Evolutionary conservation across 1,140 invertebrate genomes (phyloP), one percentile per base, ranked within the genome.

Genomic region (Drosophila nigromelanica): DNA sequence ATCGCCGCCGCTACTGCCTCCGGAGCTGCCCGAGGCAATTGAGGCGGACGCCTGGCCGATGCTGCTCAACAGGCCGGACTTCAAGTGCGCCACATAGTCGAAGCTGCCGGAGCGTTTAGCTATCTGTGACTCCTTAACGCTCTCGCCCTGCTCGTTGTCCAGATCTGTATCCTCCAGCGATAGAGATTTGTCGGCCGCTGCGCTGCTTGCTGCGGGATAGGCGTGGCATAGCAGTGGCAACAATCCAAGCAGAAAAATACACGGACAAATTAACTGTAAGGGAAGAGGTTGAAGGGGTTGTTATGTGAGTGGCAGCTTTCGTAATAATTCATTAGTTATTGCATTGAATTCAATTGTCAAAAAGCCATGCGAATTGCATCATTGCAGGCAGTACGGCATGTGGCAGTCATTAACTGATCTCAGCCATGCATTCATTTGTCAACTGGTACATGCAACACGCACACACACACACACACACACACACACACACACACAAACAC

Each of bases 11-110:
- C 87, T 91, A 67, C 93, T 93, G 37, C 93, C 92, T 11, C 93
- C 92, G 62, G 94, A 94, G 73, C 93, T 93, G 11, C 93, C 93
- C 0, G 93, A 93, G 33, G 93, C 93, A 60, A 94, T 87, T 61
- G 94, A 92, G 3, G 93, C 92, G 0, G 93, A 92, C 10, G 93
- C 93, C 27, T 94, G 92, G 0, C 93, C 92, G 6, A 95, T 91
- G 87, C 94, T 94, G 40, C 92, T 93, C 67, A 94, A 92, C 24
- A 95, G 76, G 1, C 93, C 93, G 3, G 89, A 90, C 68, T 92
- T 92, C 6, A 93, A 63, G 51, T 91, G 89, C 12, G 91, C 77
- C 12, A 93, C 85, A 60, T 93, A 92, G 66, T 93, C 93, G 40
- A 91, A 89, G 61, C 91, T 92, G 59, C 92, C 92, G 10, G 92